Evolutionary conservation across 1,140 invertebrate genomes (phyloP).

Genomic region (Adoxophyes honmai): DNA sequence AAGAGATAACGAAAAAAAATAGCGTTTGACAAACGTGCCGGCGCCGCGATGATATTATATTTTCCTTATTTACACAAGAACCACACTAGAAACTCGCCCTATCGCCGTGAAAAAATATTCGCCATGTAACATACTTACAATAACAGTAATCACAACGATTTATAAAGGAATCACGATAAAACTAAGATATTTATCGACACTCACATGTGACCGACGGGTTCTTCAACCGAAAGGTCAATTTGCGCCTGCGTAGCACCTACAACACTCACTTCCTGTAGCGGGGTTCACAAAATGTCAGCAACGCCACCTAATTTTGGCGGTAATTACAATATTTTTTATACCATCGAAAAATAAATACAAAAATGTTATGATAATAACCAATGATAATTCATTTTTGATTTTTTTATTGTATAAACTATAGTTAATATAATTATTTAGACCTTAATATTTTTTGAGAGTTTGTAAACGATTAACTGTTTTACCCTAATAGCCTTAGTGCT

Average conservation of each 20-base stretch:
- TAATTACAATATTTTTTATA: conserved; percentile 32
- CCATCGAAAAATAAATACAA: background rate
- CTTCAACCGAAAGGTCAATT: conserved; percentile 78
- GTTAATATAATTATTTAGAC: too few species aligned
- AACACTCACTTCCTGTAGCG: conserved; percentile 75
- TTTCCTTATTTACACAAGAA: conserved; percentile 60
- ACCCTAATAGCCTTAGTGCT: background rate
- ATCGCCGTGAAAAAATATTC: conserved; percentile 64
- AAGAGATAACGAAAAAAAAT: conserved; percentile 54
- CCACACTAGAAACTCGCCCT: conserved; percentile 47
- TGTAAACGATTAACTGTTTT: background rate
- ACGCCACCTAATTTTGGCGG: conserved; percentile 49
- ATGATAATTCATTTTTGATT: too few species aligned
- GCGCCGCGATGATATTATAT: conserved; percentile 54
- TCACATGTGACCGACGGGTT: conserved; percentile 78
- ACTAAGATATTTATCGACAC: conserved; percentile 77
- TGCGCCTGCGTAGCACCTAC: conserved; percentile 77
- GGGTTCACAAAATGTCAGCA: conserved; percentile 69
- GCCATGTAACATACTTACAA: conserved; percentile 73
- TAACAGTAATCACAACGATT: conserved; percentile 63
- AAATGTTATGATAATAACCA: too few species aligned
- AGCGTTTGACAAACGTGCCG: conserved; percentile 73
- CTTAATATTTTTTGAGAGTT: too few species aligned
- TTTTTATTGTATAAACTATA: too few species aligned
- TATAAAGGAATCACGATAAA: conserved; percentile 65